A percentile compares a stretch with the other conserved stretches of the same genome.
These are phyloP conservation scores for Mesoclemmys tuberculata DNA, from an alignment of 2,113 vertebrate genomes.

Conservation along the genomic window DNA sequence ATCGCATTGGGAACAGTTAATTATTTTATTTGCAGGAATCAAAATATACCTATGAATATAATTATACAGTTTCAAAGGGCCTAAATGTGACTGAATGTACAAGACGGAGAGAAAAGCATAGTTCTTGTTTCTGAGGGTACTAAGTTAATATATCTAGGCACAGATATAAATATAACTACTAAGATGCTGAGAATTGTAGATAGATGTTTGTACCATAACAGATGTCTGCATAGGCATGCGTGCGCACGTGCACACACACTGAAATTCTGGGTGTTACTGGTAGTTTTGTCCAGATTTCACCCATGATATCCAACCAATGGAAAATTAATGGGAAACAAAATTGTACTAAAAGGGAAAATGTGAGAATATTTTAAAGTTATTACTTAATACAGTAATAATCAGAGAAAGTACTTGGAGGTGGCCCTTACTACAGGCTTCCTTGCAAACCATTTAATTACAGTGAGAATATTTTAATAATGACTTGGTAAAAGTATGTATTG, in stretches of 20 bases:
- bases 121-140: neutral
- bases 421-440: rapidly evolving
- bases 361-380: neutral
- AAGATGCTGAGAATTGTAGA: rapidly evolving
- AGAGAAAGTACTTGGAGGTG: neutral
- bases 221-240: rapidly evolving
- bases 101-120: neutral
- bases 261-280: neutral
- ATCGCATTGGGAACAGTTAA: constrained; percentile 2
- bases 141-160: neutral
- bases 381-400: neutral
- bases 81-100: rapidly evolving
- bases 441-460: rapidly evolving
- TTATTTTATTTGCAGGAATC: constrained; percentile 24
- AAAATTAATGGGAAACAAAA: neutral
- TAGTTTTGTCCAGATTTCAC: rapidly evolving
- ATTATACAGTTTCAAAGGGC: neutral
- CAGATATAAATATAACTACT: neutral
- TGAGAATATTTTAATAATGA: neutral
- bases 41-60: neutral
- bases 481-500: neutral
- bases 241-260: rapidly evolving
- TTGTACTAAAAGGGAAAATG: neutral
- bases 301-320: neutral
- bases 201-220: neutral